phyloP scores from a whole-genome alignment of 2,797 vertebrate genomes.

The Danio kyathit region DNA sequence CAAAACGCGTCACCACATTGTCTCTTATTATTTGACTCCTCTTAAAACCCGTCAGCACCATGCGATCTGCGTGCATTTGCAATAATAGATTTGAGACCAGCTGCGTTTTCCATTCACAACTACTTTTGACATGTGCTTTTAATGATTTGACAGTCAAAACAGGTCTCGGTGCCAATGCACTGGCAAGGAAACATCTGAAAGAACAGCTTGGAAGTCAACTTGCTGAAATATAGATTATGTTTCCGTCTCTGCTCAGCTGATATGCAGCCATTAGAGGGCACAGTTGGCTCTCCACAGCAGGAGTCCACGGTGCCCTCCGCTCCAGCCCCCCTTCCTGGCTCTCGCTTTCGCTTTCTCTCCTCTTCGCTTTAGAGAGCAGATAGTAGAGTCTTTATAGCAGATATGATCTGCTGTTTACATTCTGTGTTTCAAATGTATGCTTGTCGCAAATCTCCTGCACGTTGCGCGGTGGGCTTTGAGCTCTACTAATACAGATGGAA shows the following conservation, averaged over 20 bases:
- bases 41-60: not conserved
- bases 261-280: constrained; percentile 65
- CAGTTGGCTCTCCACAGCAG: constrained; percentile 61
- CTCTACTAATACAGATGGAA: constrained; percentile 38
- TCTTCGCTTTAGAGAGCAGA: constrained; percentile 38
- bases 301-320: constrained; percentile 51
- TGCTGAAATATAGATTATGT: constrained; percentile 40
- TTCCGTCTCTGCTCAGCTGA: constrained; percentile 53
- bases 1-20: not conserved
- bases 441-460: constrained; percentile 30
- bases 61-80: constrained; percentile 3
- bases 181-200: constrained; percentile 18
- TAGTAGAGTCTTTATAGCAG: constrained; percentile 39
- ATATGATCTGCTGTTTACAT: constrained; percentile 61
- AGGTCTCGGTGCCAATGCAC: not conserved
- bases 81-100: not conserved
- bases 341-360: constrained; percentile 21
- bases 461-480: not conserved
- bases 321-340: constrained; percentile 25
- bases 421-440: constrained; percentile 47
- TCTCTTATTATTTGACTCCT: not conserved
- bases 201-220: constrained; percentile 45
- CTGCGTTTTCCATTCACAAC: not conserved
- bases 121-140: constrained; percentile 6
- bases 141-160: constrained; percentile 21